These are phyloP conservation scores for Drosophila yakuba DNA, from an alignment of 1,140 invertebrate genomes.

Conservation along the genomic window DNA sequence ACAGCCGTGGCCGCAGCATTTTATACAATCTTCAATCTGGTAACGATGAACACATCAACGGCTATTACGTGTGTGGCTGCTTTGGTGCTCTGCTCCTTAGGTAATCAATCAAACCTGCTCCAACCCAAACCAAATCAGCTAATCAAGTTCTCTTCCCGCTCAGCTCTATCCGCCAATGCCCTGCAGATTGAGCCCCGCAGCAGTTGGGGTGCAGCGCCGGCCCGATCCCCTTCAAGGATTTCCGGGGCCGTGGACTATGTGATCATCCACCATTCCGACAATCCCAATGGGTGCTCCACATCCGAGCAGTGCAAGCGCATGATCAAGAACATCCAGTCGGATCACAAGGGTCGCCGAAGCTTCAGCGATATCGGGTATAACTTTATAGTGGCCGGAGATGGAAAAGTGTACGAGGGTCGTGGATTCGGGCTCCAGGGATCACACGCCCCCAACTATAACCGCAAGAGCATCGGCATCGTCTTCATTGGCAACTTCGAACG, in stretches of 20 bases:
- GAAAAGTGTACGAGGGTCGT: conserved; percentile 88
- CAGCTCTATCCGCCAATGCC: conserved; percentile 38
- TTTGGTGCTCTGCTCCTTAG: conserved; percentile 43
- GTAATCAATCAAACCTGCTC: conserved; percentile 53
- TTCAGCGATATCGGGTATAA: conserved; percentile 91
- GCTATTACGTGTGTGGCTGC: conserved; percentile 44
- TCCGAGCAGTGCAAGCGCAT: conserved; percentile 85
- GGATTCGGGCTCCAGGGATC: conserved; percentile 89
- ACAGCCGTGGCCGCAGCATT: background rate
- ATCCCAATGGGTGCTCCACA: conserved; percentile 86
- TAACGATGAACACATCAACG: conserved; percentile 48
- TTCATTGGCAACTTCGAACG: conserved; percentile 86
- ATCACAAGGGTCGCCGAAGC: conserved; percentile 86
- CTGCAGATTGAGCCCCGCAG: conserved; percentile 75
- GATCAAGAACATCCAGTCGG: conserved; percentile 87
- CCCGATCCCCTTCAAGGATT: conserved; percentile 69
- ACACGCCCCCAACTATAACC: conserved; percentile 89
- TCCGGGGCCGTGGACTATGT: conserved; percentile 87
- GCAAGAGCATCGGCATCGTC: conserved; percentile 88
- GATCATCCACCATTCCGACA: conserved; percentile 91
- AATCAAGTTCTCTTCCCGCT: background rate
- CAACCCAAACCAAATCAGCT: background rate
- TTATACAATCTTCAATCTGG: conserved; percentile 15
- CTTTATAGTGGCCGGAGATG: conserved; percentile 86
- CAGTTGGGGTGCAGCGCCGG: conserved; percentile 71